A percentile compares a stretch with the other conserved stretches of the same genome.
phyloP scores from a whole-genome alignment of 2,113 vertebrate species.

The Rhipidura dahli region DNA sequence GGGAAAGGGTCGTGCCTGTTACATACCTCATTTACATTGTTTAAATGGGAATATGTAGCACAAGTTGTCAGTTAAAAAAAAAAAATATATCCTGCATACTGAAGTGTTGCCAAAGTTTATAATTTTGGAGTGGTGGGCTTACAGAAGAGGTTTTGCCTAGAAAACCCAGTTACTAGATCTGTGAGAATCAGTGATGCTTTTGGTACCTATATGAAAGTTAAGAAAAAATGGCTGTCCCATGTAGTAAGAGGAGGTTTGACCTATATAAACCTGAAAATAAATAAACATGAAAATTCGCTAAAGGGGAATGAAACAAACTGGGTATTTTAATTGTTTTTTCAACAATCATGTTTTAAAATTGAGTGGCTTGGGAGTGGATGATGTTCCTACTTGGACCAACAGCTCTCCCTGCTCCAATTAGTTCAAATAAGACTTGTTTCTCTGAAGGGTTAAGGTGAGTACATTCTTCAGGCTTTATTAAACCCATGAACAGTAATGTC shows the following conservation, averaged over 20 bases:
- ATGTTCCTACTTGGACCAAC: background rate
- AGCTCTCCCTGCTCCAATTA: background rate
- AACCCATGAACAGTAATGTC: background rate
- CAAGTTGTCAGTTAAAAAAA: background rate
- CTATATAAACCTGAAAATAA: background rate
- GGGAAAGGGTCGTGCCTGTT: background rate
- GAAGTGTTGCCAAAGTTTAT: background rate
- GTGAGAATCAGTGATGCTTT: background rate
- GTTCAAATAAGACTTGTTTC: background rate
- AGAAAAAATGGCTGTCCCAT: background rate
- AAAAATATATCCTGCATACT: background rate
- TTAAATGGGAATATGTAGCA: background rate
- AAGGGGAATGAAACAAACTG: background rate
- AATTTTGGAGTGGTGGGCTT: background rate
- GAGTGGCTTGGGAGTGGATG: background rate
- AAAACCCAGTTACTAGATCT: background rate
- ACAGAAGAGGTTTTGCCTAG: background rate
- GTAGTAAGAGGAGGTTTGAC: background rate
- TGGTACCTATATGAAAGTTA: background rate
- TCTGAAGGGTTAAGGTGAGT: background rate
- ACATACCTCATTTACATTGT: background rate
- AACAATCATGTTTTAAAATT: background rate
- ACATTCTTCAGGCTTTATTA: conserved; percentile 23
- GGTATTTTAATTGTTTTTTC: background rate
- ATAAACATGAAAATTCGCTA: background rate